Evolutionary conservation across 2,888 invertebrate species (phyloP), one percentile per base, ranked within the genome.

Genomic region (Eupithecia subfuscata): DNA sequence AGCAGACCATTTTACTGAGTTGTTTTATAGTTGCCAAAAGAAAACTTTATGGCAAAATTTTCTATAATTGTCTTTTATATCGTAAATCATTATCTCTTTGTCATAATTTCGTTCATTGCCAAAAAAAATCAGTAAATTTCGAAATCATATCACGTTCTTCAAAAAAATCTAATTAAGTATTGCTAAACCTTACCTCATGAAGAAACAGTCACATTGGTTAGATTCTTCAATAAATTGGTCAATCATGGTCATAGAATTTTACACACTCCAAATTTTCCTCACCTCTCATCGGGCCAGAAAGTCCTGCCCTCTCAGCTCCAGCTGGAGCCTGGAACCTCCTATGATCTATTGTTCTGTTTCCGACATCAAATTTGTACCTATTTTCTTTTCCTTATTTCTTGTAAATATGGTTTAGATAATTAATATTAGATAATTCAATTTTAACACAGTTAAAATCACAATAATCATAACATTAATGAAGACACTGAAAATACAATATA

Each of bases 121-220:
- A 70, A 80, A 77, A 77, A 45, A 30, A 12, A 18, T 45, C 12
- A 0, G 22, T 14, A 12, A 45, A 48, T 78, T 77, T 73, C 43
- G 69, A 45, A 76, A 76, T 70, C 12, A 43, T 64, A 69, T 71
- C 80, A 78, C 78, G 77, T 77, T 72, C 71, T 67, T n/a, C 60
- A 45, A 9, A 52, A 40, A 63, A 18, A 48, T 11, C n/a, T 11
- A 30, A 63, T 30, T 22, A 30, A 65, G 30, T 30, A 30, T 30
- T 69, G 71, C 60, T 16, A 30, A 56, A 37, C 9, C 22, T 67
- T 48, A 37, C 56, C 11, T 70, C 52, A 34, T n/a, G 30, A 30
- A n/a, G 43, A 52, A 48, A 69, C 6, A 69, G 0, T 64, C 11
- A n/a, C 9, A 52, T 52, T 52, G n/a, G 52, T 56, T 18, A 56